Conservation (phyloP, 2,888 invertebrate genomes). For the Yponomeuta cagnagella region DNA sequence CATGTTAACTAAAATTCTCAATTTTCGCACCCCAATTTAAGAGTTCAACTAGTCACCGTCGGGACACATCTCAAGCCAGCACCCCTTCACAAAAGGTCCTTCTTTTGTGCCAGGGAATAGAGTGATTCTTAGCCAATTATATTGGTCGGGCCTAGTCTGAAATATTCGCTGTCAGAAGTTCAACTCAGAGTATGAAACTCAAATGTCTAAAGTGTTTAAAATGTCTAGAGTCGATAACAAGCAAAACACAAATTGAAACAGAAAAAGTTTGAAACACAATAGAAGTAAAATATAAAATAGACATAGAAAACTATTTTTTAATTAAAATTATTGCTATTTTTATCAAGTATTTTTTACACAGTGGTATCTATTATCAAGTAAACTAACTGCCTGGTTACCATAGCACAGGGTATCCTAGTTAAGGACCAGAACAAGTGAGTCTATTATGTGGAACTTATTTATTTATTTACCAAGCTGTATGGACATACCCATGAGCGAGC, state of each 20-base stretch:
- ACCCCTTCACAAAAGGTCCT: neutral
- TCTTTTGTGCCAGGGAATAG: neutral
- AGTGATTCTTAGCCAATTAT: conserved; percentile 6
- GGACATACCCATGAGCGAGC: neutral
- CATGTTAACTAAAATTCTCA: neutral
- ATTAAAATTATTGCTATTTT: no score
- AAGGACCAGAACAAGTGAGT: no score
- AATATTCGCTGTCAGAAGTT: neutral
- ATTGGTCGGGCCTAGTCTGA: neutral
- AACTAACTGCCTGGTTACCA: no score
- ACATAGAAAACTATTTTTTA: no score
- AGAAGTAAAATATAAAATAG: no score
- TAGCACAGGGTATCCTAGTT: no score
- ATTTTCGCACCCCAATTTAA: neutral
- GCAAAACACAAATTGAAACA: no score
- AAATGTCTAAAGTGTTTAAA: neutral
- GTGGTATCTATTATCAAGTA: no score
- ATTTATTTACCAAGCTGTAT: neutral
- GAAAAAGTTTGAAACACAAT: no score
- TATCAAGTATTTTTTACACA: no score
- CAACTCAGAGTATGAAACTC: neutral
- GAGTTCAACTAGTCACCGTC: neutral
- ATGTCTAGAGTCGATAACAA: no score
- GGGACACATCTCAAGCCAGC: neutral
- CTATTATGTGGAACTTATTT: no score